Percentiles rank a stretch among this genome's conserved stretches.
phyloP scores from a whole-genome alignment of 2,113 vertebrate species.

The Tichodroma muraria region DNA sequence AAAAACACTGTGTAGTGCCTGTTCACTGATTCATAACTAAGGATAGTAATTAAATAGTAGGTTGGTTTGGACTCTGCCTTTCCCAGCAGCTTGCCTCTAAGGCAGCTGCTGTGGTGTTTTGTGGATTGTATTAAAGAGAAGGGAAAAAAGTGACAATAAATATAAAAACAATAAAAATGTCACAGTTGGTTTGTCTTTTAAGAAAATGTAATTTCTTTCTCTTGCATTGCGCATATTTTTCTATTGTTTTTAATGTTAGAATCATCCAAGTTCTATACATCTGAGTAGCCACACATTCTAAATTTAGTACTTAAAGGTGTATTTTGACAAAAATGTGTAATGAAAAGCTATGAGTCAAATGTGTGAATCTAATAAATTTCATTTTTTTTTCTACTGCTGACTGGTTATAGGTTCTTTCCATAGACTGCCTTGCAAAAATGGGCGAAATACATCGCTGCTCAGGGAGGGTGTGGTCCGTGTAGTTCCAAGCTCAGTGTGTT shows the following conservation, averaged over 20 bases:
- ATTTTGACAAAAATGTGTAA: not conserved
- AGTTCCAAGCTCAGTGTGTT: fast-evolving
- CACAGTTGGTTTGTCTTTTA: not conserved
- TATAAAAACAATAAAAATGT: not conserved
- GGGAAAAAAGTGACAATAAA: not conserved
- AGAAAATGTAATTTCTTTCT: not conserved
- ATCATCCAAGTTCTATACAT: not conserved
- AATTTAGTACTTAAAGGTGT: not conserved
- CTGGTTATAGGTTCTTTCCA: not conserved
- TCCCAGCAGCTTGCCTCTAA: not conserved
- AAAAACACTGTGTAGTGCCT: not conserved
- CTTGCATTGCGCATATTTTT: not conserved
- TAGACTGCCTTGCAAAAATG: not conserved
- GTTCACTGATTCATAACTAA: slow-evolving; percentile 35
- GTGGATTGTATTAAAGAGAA: not conserved
- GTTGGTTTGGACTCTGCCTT: not conserved
- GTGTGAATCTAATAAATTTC: not conserved
- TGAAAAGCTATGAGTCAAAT: not conserved
- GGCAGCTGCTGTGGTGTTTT: not conserved
- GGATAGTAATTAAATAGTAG: not conserved
- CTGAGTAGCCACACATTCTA: not conserved
- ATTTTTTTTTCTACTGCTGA: not conserved
- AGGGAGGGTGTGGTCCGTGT: fast-evolving
- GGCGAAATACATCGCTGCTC: not conserved
- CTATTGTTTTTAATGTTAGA: not conserved